phyloP scores from a whole-genome alignment of 1,140 invertebrate species.

The Drosophila kepulauana region DNA sequence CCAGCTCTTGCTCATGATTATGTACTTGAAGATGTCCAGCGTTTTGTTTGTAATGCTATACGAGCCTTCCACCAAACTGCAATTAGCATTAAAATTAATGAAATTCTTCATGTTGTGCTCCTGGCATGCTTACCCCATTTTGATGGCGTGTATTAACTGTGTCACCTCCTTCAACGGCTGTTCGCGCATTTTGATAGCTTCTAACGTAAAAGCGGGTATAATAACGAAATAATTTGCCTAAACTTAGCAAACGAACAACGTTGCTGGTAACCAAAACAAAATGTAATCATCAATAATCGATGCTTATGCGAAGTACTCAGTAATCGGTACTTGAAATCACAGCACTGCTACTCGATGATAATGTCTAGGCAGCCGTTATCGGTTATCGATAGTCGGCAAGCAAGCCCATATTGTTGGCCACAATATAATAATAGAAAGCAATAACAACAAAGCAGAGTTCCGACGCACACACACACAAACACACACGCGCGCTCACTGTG shows the following conservation, averaged over 20 bases:
- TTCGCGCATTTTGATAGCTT: slow-evolving; percentile 53
- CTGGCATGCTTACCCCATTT: slow-evolving; percentile 82
- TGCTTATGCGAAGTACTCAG: slow-evolving; percentile 2
- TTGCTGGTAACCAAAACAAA: slow-evolving; percentile 34
- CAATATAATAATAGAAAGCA: slow-evolving; percentile 26
- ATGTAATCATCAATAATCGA: slow-evolving; percentile 16
- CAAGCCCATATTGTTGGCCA: neutral
- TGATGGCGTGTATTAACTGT: slow-evolving; percentile 85
- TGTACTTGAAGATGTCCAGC: slow-evolving; percentile 87
- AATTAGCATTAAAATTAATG: slow-evolving; percentile 40
- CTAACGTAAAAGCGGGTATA: slow-evolving; percentile 14
- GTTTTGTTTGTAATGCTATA: slow-evolving; percentile 88
- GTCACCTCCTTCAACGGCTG: slow-evolving; percentile 73
- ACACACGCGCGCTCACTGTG: slow-evolving; percentile 6
- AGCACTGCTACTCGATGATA: slow-evolving; percentile 24
- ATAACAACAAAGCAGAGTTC: slow-evolving; percentile 39
- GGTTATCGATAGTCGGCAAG: slow-evolving; percentile 57
- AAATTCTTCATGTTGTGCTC: neutral
- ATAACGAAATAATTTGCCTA: neutral
- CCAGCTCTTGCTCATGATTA: slow-evolving; percentile 87
- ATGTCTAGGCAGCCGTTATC: neutral
- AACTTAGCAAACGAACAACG: slow-evolving; percentile 27
- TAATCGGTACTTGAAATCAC: slow-evolving; percentile 20
- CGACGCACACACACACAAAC: slow-evolving; percentile 17
- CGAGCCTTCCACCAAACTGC: slow-evolving; percentile 87